Base-by-base conservation (phyloP, 2,797 vertebrate species). In the Phalanger gymnotis region DNA sequence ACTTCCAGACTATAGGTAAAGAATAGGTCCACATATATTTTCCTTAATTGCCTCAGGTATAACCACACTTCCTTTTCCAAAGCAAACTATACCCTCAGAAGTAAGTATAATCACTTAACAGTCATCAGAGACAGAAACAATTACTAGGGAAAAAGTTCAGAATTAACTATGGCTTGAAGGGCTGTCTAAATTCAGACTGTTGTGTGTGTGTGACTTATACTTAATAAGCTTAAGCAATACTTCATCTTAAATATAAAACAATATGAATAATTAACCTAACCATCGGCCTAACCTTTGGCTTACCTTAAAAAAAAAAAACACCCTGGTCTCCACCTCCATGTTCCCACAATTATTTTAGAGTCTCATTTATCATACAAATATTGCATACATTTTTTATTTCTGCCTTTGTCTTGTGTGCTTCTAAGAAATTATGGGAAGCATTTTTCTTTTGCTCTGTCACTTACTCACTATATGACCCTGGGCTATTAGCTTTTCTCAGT, bases 21-120 rank as follows among this genome's bases (percentile, higher is more conserved):
- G 31, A 92, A 61, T 57, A 66, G 73, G n/a, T 57, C 73, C 55
- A 53, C 27, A 66, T 53, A 14, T 51, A 66, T 87, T 94, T 91
- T 66, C 61, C 57, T 92, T 91, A 94, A 53, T 9, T 27, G 31
- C 7, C 22, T 87, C 40, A 73, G n/a, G 34, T 28, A 91, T 28
- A 90, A 95, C 92, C 81, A 91, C n/a, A 81, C 53, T 81, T 92
- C 51, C 52, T 54, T 53, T 93, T 66, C 96, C 58, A 90, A 61
- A 94, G 90, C 93, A 96, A 97, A 96, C 61, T 73, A 34, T 22
- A 31, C 40, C 52, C 92, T 92, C 54, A 92, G 93, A 93, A 91
- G 54, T 22, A n/a, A 93, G 66, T 73, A 51, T 34, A 90, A 95
- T 90, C 55, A 92, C 30, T 61, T 93, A 54, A n/a, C 94, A 61